Evolutionary conservation across 2,113 vertebrate species (phyloP).

Genomic region (Sprattus sprattus): DNA sequence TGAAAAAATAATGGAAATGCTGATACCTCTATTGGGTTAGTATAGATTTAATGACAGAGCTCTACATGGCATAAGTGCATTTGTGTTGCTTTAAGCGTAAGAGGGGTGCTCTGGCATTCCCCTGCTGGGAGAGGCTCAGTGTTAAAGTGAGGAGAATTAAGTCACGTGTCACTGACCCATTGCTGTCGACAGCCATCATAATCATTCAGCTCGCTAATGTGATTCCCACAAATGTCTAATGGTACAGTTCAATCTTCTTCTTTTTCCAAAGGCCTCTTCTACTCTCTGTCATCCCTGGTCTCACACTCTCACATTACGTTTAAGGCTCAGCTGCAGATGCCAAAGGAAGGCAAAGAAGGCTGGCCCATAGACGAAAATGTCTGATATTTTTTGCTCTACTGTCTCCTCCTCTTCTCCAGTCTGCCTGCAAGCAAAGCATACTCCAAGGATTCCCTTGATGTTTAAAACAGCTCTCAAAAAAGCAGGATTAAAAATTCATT

Average conservation of each 20-base stretch:
- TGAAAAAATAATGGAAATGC: neutral
- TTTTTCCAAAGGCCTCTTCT: neutral
- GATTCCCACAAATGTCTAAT: neutral
- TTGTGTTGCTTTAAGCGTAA: neutral
- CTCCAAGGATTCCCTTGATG: conserved; percentile 38
- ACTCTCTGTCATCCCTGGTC: neutral
- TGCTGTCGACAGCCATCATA: neutral
- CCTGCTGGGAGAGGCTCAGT: neutral
- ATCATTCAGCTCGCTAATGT: neutral
- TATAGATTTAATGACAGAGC: neutral
- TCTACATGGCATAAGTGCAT: neutral
- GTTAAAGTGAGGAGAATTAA: neutral
- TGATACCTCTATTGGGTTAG: neutral
- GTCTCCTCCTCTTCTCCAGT: conserved; percentile 7
- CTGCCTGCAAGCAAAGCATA: conserved; percentile 17
- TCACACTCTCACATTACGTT: neutral
- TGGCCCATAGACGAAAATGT: no score
- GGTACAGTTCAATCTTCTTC: neutral
- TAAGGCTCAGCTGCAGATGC: neutral
- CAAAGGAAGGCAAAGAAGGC: neutral
- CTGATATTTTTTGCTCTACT: neutral
- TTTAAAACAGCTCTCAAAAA: conserved; percentile 39
- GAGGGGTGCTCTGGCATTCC: neutral
- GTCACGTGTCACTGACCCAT: neutral
- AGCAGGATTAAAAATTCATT: conserved; percentile 35